Base-by-base conservation (phyloP, 1,140 invertebrate species). In the Chironomus striatipennis region DNA sequence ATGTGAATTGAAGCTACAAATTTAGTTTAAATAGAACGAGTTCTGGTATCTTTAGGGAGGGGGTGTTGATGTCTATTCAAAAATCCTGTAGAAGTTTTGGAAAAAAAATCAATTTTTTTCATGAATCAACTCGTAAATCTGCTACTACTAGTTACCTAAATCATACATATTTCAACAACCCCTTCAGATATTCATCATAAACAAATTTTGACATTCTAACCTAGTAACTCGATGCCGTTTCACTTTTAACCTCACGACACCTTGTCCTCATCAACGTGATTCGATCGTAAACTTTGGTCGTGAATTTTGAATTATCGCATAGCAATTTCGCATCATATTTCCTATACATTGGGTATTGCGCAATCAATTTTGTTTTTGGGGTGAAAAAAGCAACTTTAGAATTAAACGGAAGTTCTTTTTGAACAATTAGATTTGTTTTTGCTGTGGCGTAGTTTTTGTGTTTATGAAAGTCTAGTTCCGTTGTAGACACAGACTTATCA, bases 371-470 rank as follows among this genome's bases (percentile, higher is more conserved):
- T 70, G 65, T 8, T 18, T 70, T 70, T 7, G 65, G 65, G 0
- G 20, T 21, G 17, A 70, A 70, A 70, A 20, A 21, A 18, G 65
- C 65, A 18, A 21, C 20, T 10, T 70, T 70, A 3, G 20, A 9
- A 70, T 70, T 70, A 21, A 70, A 70, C 9, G 17, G 65, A 70
- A 70, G 7, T 20, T 70, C 65, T 12, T 70, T 70, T 70, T 21
- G 17, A 9, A 70, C 65, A 20, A 70, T 70, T 12, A 70, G 10
- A 70, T 70, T 70, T 70, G 65, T 70, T 20, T 12, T 15, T 18
- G 65, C 65, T 20, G 65, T 20, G 20, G 17, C n/a, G 10, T 70
- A 70, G 18, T 70, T 70, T 70, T 18, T 20, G 6, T 70, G 65
- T 18, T 7, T 18, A 70, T 70, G 65, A 21, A 20, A 70, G 10